Conservation (phyloP, 2,797 vertebrate species). For the Astyanax mexicanus region DNA sequence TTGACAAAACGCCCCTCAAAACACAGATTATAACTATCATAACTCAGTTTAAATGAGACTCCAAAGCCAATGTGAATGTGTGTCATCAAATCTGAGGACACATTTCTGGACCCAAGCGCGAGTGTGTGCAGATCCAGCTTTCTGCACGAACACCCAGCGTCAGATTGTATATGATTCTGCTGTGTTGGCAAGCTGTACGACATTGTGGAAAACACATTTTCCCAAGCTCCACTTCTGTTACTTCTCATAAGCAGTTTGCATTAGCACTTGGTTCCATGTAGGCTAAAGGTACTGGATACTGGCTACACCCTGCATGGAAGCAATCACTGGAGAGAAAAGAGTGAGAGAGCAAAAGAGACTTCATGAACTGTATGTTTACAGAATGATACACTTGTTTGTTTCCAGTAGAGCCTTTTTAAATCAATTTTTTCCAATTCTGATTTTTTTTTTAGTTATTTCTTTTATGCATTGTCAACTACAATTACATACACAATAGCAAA, state of each 20-base stretch:
- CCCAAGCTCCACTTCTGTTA: constrained; percentile 20
- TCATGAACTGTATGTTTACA: background rate
- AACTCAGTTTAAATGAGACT: constrained; percentile 67
- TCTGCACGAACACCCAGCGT: constrained; percentile 19
- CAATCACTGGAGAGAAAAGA: background rate
- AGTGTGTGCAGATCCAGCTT: constrained; percentile 29
- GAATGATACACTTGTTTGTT: background rate
- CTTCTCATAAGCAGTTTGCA: constrained; percentile 32
- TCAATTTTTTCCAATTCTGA: too few species aligned
- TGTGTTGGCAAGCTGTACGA: constrained; percentile 26
- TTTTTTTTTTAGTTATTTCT: too few species aligned
- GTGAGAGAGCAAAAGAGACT: background rate
- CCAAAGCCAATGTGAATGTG: constrained; percentile 46
- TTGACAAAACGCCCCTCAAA: constrained; percentile 61
- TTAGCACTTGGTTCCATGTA: background rate
- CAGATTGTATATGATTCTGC: constrained; percentile 30
- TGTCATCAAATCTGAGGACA: constrained; percentile 45
- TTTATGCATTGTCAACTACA: too few species aligned
- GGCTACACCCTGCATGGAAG: background rate
- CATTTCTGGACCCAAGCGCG: constrained; percentile 27
- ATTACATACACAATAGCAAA: too few species aligned
- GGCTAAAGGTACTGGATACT: constrained; percentile 4
- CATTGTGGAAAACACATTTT: constrained; percentile 22
- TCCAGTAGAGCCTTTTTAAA: too few species aligned
- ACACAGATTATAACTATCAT: constrained; percentile 67